These are phyloP conservation scores for Galerucella calmariensis DNA, from an alignment of 2,888 invertebrate species.

Conservation along the genomic window DNA sequence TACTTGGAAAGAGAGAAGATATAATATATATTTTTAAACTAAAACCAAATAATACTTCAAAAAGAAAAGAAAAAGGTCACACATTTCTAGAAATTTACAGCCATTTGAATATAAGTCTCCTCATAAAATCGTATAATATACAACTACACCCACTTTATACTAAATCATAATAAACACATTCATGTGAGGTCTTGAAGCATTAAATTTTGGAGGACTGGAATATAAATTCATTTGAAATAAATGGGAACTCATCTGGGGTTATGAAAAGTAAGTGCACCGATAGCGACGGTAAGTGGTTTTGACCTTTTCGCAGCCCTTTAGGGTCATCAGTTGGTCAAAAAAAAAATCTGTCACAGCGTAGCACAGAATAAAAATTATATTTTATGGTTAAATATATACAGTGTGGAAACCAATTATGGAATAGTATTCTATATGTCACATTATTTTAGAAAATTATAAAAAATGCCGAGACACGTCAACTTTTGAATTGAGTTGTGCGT, in stretches of 20 bases:
- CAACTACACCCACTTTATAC: background rate
- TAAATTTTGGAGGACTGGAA: conserved; percentile 11
- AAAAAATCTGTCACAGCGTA: too few relatives aligned
- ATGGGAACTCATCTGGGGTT: conserved; percentile 5
- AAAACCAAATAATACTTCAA: background rate
- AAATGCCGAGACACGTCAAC: too few relatives aligned
- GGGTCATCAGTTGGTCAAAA: conserved; percentile 13
- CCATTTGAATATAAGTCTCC: background rate
- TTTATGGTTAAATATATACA: too few relatives aligned
- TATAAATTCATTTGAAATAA: conserved; percentile 16
- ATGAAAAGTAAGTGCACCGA: background rate
- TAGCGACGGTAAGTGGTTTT: conserved; percentile 9
- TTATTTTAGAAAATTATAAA: too few relatives aligned
- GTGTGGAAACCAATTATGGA: too few relatives aligned
- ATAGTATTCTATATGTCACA: too few relatives aligned
- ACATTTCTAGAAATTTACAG: background rate
- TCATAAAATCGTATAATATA: background rate
- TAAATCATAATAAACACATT: conserved; percentile 20
- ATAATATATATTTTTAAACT: background rate
- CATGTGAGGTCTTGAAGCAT: conserved; percentile 10
- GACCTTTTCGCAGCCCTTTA: conserved; percentile 1
- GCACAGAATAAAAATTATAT: too few relatives aligned
- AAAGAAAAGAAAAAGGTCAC: background rate
- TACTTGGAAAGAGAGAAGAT: background rate
- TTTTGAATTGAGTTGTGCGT: too few relatives aligned